These are phyloP conservation scores for Parambassis ranga DNA, from an alignment of 2,797 vertebrate species.

Conservation along the genomic window DNA sequence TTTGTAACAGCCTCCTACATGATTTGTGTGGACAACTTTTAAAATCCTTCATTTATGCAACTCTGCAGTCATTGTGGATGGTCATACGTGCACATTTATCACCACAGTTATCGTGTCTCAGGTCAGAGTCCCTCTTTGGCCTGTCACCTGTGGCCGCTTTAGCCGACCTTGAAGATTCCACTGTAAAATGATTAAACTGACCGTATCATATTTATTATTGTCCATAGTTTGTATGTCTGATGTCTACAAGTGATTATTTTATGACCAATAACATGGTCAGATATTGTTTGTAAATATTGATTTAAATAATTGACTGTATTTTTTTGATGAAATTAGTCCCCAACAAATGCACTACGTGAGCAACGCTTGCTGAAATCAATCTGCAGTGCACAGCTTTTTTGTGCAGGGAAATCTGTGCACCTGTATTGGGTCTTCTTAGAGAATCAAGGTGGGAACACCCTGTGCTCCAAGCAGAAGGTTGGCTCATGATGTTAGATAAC, in stretches of 20 bases:
- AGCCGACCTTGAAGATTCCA: neutral
- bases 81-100: neutral
- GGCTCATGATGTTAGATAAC: too few relatives aligned
- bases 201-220: too few relatives aligned
- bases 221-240: neutral
- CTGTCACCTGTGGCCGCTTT: neutral
- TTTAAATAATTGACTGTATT: neutral
- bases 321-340: constrained; percentile 10
- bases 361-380: neutral
- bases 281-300: neutral
- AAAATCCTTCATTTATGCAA: neutral
- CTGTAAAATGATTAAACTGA: too few relatives aligned
- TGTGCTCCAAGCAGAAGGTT: too few relatives aligned
- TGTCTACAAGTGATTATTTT: neutral
- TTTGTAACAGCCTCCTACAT: constrained; percentile 6
- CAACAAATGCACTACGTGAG: constrained; percentile 22
- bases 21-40: constrained; percentile 2
- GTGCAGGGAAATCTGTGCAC: neutral
- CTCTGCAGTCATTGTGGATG: neutral
- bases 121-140: neutral
- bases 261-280: neutral
- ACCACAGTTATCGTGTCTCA: neutral
- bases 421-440: too few relatives aligned
- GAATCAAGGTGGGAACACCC: too few relatives aligned
- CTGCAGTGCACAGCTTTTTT: neutral